Evolutionary conservation across 2,888 invertebrate genomes (phyloP).

Genomic region (Zaprionus lineosus): DNA sequence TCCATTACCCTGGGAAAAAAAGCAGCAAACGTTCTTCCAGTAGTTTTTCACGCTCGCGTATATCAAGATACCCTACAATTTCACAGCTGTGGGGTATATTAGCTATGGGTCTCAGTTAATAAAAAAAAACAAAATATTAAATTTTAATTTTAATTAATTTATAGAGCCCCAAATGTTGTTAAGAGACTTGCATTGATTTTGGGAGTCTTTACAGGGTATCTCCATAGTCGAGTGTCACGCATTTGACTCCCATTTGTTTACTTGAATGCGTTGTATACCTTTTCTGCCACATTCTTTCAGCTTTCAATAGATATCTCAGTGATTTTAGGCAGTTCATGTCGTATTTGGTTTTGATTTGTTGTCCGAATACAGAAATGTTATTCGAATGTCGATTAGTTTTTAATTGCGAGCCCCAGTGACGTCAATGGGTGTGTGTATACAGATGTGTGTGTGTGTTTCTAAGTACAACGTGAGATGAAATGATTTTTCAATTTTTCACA

Average conservation of each 20-base stretch:
- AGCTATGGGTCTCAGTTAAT: too few species aligned
- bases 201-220: conserved; percentile 24
- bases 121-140: too few species aligned
- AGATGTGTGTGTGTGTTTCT: not conserved
- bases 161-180: too few species aligned
- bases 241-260: conserved; percentile 4
- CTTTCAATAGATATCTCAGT: conserved; percentile 24
- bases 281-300: conserved; percentile 27
- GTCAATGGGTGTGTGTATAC: conserved; percentile 48
- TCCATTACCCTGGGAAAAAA: too few species aligned
- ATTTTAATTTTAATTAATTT: too few species aligned
- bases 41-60: conserved; percentile 1
- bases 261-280: conserved; percentile 12
- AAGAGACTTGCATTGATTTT: too few species aligned
- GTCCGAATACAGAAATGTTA: conserved; percentile 19
- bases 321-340: conserved; percentile 36
- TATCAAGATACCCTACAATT: not conserved
- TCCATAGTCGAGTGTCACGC: not conserved
- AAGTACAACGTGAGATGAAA: conserved; percentile 50
- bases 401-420: conserved; percentile 61
- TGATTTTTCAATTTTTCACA: conserved; percentile 53
- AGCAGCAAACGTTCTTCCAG: too few species aligned
- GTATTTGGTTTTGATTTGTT: conserved; percentile 68
- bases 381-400: conserved; percentile 67
- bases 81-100: too few species aligned